Evolutionary conservation across 1,140 invertebrate species (phyloP), one percentile per base, ranked within the genome.

Genomic region (Sinella curviseta): DNA sequence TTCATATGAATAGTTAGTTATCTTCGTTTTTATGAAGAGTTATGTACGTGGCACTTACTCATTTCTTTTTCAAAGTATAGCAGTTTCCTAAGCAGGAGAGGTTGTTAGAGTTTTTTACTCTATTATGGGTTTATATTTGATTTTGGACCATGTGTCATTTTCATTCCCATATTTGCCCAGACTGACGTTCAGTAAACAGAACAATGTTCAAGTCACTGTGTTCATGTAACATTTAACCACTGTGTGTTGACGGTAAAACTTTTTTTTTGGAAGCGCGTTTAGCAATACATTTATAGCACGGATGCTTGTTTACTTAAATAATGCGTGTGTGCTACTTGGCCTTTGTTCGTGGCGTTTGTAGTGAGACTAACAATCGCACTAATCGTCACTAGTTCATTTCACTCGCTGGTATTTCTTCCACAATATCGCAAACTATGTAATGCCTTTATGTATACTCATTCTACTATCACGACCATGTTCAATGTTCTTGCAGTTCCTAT

Each of bases 121-220:
- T 60, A 60, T 60, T 26, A n/a, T n/a, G n/a, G 55, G 55, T 4
- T 60, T 60, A 60, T 60, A 24, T 60, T 60, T 60, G 55, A 60
- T 60, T 12, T 60, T 60, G 55, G 55, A n/a, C 55, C 8, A 24
- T 60, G 55, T 60, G 55, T 60, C 55, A 60, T 60, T 60, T 60
- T n/a, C n/a, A n/a, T n/a, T n/a, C n/a, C 55, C 55, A 60, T 60
- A 60, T 60, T 60, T 60, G 55, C 55, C 24, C 24, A 26, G n/a
- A n/a, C n/a, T n/a, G n/a, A n/a, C n/a, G n/a, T n/a, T 60, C 3
- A 26, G 55, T 60, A 60, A 60, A 60, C 55, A 60, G 8, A 60
- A 60, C 55, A 60, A n/a, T n/a, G n/a, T n/a, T n/a, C n/a, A n/a
- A n/a, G n/a, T n/a, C n/a, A n/a, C n/a, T n/a, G n/a, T n/a, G 55